Conservation (phyloP, 2,797 vertebrate genomes). For the Melanotaenia maccullochi region DNA sequence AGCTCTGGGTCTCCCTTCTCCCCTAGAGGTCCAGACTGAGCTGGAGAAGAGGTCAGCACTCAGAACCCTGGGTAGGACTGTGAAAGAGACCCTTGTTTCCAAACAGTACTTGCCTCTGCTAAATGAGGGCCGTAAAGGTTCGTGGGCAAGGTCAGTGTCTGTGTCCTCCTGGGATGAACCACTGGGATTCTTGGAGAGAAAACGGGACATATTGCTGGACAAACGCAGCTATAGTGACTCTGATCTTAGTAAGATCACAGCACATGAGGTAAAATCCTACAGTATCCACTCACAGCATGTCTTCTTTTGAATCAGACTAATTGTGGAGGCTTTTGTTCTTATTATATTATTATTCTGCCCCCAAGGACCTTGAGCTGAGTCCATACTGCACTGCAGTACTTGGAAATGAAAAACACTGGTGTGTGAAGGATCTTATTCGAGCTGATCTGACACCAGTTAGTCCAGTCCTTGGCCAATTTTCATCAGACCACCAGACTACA, state of each 20-base stretch:
- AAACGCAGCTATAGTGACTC: slow-evolving; percentile 86
- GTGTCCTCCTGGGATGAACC: slow-evolving; percentile 82
- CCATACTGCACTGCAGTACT: slow-evolving; percentile 45
- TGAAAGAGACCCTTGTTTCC: slow-evolving; percentile 78
- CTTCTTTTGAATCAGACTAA: neutral
- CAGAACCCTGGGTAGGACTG: slow-evolving; percentile 67
- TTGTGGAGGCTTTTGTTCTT: slow-evolving; percentile 15
- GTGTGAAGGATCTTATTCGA: slow-evolving; percentile 48
- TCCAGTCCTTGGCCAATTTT: slow-evolving; percentile 19
- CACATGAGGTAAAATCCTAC: slow-evolving; percentile 48
- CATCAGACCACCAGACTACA: slow-evolving; percentile 29
- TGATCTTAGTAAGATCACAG: slow-evolving; percentile 79
- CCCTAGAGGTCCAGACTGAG: slow-evolving; percentile 73
- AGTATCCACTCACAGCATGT: neutral
- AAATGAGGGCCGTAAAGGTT: slow-evolving; percentile 55
- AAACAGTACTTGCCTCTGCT: slow-evolving; percentile 76
- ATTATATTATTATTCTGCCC: slow-evolving; percentile 38
- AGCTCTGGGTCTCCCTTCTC: slow-evolving; percentile 73
- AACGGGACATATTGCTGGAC: slow-evolving; percentile 73
- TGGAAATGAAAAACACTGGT: slow-evolving; percentile 55
- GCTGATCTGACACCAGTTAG: slow-evolving; percentile 54
- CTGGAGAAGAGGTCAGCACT: slow-evolving; percentile 75
- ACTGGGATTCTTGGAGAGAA: slow-evolving; percentile 76
- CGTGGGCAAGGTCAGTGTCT: slow-evolving; percentile 42
- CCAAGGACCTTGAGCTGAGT: slow-evolving; percentile 68